Evolutionary conservation across 1,140 invertebrate species (phyloP).

Genomic region (Aphaenogaster rudis): DNA sequence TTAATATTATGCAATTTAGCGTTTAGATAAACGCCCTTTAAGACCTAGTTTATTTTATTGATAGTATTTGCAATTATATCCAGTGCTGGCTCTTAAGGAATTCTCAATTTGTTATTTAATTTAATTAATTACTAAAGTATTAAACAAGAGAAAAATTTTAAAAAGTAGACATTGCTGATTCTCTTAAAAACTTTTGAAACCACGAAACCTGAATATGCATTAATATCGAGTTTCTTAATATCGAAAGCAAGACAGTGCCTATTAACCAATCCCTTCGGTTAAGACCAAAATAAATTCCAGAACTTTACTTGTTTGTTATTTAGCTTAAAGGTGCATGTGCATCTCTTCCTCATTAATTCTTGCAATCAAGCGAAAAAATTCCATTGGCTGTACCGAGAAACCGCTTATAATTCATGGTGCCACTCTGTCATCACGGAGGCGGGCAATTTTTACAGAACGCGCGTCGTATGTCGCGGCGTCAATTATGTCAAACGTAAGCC

Average conservation of each 20-base stretch:
- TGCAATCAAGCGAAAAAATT: conserved; percentile 4
- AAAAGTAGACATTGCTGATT: background rate
- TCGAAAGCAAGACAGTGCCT: background rate
- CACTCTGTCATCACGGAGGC: conserved; percentile 48
- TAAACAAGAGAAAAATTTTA: background rate
- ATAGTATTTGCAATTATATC: too few relatives aligned
- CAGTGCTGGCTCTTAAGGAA: too few relatives aligned
- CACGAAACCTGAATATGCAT: background rate
- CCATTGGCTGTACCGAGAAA: background rate
- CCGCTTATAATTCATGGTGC: conserved; percentile 52
- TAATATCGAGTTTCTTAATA: background rate
- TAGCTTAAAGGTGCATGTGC: background rate
- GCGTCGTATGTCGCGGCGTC: conserved; percentile 35
- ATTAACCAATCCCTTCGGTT: background rate
- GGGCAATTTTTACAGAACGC: conserved; percentile 41
- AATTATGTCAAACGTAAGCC: conserved; percentile 60
- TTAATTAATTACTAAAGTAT: background rate
- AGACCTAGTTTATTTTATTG: too few relatives aligned
- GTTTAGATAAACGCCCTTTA: too few relatives aligned
- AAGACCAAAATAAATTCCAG: background rate
- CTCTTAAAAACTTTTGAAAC: background rate
- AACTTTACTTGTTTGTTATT: background rate
- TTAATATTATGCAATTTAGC: too few relatives aligned
- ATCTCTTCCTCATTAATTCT: conserved; percentile 29
- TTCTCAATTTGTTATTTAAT: too few relatives aligned